Evolutionary conservation across 1,140 invertebrate species (phyloP).

Genomic region (Nylanderia fulva): DNA sequence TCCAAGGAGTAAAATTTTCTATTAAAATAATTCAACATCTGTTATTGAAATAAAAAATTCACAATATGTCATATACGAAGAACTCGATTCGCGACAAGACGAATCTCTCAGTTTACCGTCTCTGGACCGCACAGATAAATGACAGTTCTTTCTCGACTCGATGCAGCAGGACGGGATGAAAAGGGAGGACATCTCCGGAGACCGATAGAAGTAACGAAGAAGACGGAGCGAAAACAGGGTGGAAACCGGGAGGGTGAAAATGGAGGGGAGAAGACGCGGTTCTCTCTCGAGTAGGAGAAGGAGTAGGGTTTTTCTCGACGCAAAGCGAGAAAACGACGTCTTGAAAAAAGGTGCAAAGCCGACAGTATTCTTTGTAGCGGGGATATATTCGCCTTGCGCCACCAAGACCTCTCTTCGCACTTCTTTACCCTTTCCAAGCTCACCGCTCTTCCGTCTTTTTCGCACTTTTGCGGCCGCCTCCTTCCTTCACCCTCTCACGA

Average conservation of each 20-base stretch:
- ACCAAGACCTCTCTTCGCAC: conserved; percentile 83
- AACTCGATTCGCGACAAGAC: neutral
- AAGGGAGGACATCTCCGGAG: conserved; percentile 19
- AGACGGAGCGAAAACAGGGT: neutral
- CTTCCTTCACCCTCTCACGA: conserved; percentile 51
- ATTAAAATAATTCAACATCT: too few relatives aligned
- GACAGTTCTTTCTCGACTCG: conserved; percentile 62
- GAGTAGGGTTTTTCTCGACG: conserved; percentile 66
- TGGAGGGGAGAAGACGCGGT: conserved; percentile 40
- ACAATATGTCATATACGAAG: neutral
- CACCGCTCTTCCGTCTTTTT: neutral
- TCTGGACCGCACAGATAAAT: conserved; percentile 69
- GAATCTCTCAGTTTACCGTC: conserved; percentile 61
- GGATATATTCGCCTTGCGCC: conserved; percentile 75
- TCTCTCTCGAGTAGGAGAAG: conserved; percentile 32
- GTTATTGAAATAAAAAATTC: neutral
- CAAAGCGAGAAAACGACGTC: conserved; percentile 79
- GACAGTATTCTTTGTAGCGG: conserved; percentile 84
- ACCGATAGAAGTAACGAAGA: conserved; percentile 49
- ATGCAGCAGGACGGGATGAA: neutral
- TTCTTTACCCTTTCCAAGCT: conserved; percentile 76
- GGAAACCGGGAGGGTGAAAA: conserved; percentile 23
- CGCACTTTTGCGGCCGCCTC: conserved; percentile 40
- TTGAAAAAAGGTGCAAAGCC: conserved; percentile 85
- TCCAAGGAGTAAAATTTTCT: neutral